These are phyloP conservation scores for Agrochola macilenta DNA, from an alignment of 2,888 invertebrate genomes.

Conservation along the genomic window DNA sequence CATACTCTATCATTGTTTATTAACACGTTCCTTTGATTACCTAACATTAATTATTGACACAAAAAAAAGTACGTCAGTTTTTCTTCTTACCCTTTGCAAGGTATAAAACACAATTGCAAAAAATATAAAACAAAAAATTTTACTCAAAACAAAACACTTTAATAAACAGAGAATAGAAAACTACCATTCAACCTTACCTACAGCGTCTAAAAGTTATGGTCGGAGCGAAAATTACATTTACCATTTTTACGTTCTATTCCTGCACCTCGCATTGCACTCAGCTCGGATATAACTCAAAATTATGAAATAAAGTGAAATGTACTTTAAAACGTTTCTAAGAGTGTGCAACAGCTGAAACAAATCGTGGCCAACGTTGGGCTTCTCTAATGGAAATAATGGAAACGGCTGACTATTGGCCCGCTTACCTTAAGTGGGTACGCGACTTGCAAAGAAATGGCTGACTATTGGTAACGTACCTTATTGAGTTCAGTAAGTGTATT, in stretches of 20 bases:
- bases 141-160: conserved; percentile 25
- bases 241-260: conserved; percentile 58
- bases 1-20: not conserved
- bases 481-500: conserved; percentile 60
- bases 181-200: conserved; percentile 29
- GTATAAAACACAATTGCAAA: not conserved
- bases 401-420: conserved; percentile 73
- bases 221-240: conserved; percentile 56
- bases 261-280: conserved; percentile 64
- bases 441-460: conserved; percentile 72
- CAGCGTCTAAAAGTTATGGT: conserved; percentile 43
- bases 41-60: not conserved
- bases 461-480: conserved; percentile 60
- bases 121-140: conserved; percentile 8
- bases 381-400: conserved; percentile 80
- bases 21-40: conserved; percentile 1
- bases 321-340: conserved; percentile 78
- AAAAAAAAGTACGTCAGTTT: not conserved
- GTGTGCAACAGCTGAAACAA: conserved; percentile 83
- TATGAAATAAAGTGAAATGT: conserved; percentile 82
- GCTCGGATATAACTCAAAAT: conserved; percentile 76
- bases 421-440: conserved; percentile 79
- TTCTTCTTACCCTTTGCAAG: not conserved
- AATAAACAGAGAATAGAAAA: conserved; percentile 45
- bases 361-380: conserved; percentile 75